Percentiles rank a stretch among this genome's conserved stretches.
phyloP scores from a whole-genome alignment of 1,140 invertebrate species.

The Lordiphosa mommai region DNA sequence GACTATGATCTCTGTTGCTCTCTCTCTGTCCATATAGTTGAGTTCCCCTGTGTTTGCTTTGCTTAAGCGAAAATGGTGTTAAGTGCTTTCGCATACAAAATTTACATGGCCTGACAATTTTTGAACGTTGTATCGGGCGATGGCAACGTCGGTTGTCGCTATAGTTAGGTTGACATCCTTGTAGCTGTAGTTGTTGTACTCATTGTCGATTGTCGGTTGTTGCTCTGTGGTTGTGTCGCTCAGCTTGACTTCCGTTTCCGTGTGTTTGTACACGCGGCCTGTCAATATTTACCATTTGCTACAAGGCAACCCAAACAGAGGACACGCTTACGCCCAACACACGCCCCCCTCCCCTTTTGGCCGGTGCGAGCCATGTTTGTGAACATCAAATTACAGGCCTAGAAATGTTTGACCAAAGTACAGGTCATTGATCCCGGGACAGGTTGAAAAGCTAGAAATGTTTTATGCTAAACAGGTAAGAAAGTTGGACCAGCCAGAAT shows the following conservation, averaged over 20 bases:
- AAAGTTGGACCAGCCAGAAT: too few species aligned
- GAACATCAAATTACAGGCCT: conserved; percentile 40
- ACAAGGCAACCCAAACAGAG: conserved; percentile 46
- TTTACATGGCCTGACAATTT: conserved; percentile 71
- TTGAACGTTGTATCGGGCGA: conserved; percentile 45
- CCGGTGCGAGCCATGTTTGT: conserved; percentile 28
- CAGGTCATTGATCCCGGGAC: neutral
- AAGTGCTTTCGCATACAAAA: conserved; percentile 77
- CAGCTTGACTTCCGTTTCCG: conserved; percentile 66
- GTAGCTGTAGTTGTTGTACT: conserved; percentile 13
- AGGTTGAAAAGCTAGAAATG: too few species aligned
- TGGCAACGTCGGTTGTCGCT: conserved; percentile 3
- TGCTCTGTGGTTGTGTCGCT: conserved; percentile 60
- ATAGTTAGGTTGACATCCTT: too few species aligned
- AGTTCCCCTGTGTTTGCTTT: conserved; percentile 49
- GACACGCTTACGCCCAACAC: conserved; percentile 11
- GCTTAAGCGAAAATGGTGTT: conserved; percentile 74
- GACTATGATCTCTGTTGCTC: conserved; percentile 36
- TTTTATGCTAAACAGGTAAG: too few species aligned
- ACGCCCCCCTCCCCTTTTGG: neutral
- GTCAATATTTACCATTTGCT: conserved; percentile 68
- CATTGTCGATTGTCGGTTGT: conserved; percentile 43
- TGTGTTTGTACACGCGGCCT: conserved; percentile 62
- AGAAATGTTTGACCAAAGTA: conserved; percentile 28
- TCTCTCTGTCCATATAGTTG: neutral